These are phyloP conservation scores for Leptatherina wallacei DNA, from an alignment of 2,797 vertebrate species.

Conservation along the genomic window DNA sequence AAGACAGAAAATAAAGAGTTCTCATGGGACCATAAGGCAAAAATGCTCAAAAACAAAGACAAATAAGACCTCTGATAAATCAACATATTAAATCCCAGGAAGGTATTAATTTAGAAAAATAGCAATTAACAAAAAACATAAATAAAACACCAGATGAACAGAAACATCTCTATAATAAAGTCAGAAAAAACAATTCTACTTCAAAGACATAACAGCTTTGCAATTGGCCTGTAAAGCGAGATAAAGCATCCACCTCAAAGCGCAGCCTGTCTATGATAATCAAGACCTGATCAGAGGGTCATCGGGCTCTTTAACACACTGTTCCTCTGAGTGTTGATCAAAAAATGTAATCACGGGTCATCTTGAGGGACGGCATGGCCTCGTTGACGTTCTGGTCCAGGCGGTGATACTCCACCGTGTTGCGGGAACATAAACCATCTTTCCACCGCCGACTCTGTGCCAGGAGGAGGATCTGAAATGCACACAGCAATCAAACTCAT, in stretches of 20 bases:
- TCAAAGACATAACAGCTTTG: slow-evolving; percentile 13
- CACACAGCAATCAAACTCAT: slow-evolving; percentile 25
- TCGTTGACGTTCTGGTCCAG: slow-evolving; percentile 94
- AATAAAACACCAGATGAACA: slow-evolving; percentile 26
- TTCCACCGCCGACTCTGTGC: slow-evolving; percentile 93
- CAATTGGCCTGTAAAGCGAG: slow-evolving; percentile 28
- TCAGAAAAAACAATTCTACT: slow-evolving; percentile 8
- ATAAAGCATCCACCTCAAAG: slow-evolving; percentile 41
- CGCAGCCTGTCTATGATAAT: slow-evolving; percentile 25
- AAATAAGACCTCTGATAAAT: slow-evolving; percentile 21
- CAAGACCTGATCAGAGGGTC: slow-evolving; percentile 7
- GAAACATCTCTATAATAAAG: slow-evolving; percentile 31
- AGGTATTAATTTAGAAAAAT: slow-evolving; percentile 41
- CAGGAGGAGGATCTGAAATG: slow-evolving; percentile 88
- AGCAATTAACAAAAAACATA: slow-evolving; percentile 30
- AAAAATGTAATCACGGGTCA: slow-evolving; percentile 94
- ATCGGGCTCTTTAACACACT: slow-evolving; percentile 9
- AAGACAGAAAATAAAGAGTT: slow-evolving; percentile 12
- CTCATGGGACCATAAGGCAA: slow-evolving; percentile 34
- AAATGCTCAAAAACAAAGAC: slow-evolving; percentile 15
- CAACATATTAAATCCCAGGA: slow-evolving; percentile 27
- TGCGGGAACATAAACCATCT: slow-evolving; percentile 91
- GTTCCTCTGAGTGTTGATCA: slow-evolving; percentile 69
- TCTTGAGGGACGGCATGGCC: slow-evolving; percentile 96
- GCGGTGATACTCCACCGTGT: slow-evolving; percentile 89